phyloP scores from a whole-genome alignment of 2,797 vertebrate species.

The Betta splendens region DNA sequence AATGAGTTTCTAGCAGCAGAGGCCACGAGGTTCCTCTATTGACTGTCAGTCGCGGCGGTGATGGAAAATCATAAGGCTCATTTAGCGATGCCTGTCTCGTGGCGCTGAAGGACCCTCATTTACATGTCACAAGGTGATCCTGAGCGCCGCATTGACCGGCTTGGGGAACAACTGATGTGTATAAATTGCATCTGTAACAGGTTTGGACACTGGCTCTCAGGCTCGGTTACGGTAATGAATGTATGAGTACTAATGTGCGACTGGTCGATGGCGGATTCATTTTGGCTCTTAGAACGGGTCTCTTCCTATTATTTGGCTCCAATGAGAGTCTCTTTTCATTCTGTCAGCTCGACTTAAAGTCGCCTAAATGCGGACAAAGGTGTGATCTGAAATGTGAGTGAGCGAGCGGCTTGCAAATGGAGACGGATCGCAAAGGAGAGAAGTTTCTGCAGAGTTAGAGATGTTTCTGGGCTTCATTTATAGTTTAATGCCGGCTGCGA shows the following conservation, averaged over 20 bases:
- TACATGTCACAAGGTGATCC: slow-evolving; percentile 80
- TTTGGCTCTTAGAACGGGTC: slow-evolving; percentile 71
- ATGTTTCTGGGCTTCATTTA: too few relatives aligned
- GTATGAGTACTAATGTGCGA: slow-evolving; percentile 52
- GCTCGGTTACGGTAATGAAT: slow-evolving; percentile 64
- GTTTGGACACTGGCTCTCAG: slow-evolving; percentile 75
- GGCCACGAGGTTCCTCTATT: slow-evolving; percentile 13
- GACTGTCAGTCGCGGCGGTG: slow-evolving; percentile 23
- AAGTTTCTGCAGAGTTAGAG: too few relatives aligned
- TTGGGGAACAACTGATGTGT: slow-evolving; percentile 62
- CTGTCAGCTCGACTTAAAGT: slow-evolving; percentile 64
- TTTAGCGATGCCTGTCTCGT: slow-evolving; percentile 45
- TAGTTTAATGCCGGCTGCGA: background rate
- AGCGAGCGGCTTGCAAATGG: slow-evolving; percentile 55
- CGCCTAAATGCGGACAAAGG: slow-evolving; percentile 61
- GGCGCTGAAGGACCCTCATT: slow-evolving; percentile 65
- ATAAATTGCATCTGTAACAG: slow-evolving; percentile 78
- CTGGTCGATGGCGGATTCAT: slow-evolving; percentile 70
- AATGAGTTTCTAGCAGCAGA: slow-evolving; percentile 31
- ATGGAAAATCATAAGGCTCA: slow-evolving; percentile 64
- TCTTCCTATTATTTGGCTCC: slow-evolving; percentile 69
- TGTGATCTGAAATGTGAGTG: slow-evolving; percentile 59
- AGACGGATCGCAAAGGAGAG: slow-evolving; percentile 39
- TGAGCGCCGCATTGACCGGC: slow-evolving; percentile 63
- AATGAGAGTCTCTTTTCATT: slow-evolving; percentile 67